These are phyloP conservation scores for Lobophora halterata DNA, from an alignment of 2,888 invertebrate species.

Conservation along the genomic window DNA sequence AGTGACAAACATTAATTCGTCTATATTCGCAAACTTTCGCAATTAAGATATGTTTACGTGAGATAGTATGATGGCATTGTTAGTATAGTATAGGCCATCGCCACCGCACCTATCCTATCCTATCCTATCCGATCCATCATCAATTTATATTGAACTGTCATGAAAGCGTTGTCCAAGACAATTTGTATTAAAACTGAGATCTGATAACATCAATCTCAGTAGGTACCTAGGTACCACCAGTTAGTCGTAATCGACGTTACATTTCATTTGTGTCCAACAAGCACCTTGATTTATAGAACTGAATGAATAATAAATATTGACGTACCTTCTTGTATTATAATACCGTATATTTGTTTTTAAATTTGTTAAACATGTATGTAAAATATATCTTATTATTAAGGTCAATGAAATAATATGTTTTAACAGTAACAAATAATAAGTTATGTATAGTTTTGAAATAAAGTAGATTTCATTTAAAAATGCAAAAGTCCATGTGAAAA, in stretches of 20 bases:
- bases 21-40: no score
- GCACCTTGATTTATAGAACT: constrained; percentile 26
- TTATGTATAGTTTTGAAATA: no score
- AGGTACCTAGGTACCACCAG: constrained; percentile 22
- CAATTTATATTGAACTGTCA: constrained; percentile 58
- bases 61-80: no score
- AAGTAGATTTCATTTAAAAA: no score
- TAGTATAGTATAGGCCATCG: constrained; percentile 28
- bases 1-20: no score
- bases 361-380: constrained; percentile 15
- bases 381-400: constrained; percentile 9
- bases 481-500: no score
- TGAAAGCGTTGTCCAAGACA: constrained; percentile 52
- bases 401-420: no score
- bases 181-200: constrained; percentile 35
- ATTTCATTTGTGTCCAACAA: constrained; percentile 32
- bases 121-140: constrained; percentile 48
- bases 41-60: no score
- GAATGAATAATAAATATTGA: constrained; percentile 18
- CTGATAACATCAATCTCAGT: constrained; percentile 34
- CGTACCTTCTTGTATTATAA: no score
- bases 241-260: constrained; percentile 29
- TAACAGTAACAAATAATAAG: no score
- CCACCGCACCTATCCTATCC: constrained; percentile 40
- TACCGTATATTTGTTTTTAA: no score